A percentile compares a stretch with the other conserved stretches of the same genome.
Conservation (phyloP, 2,888 invertebrate genomes). For the Caradrina clavipalpis region DNA sequence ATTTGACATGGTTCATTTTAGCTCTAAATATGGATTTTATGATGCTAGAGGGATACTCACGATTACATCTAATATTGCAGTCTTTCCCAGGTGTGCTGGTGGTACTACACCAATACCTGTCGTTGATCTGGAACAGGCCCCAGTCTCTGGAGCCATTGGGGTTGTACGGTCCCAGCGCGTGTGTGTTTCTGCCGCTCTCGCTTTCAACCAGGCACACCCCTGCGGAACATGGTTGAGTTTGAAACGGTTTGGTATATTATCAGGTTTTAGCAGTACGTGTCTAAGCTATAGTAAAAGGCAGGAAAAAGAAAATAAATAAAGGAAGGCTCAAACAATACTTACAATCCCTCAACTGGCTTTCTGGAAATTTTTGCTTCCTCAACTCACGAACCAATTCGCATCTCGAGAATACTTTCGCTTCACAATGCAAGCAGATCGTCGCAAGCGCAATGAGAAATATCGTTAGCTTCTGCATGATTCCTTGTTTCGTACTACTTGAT, state of each 20-base stretch:
- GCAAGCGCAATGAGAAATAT: slow-evolving; percentile 49
- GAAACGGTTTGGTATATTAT: too few relatives aligned
- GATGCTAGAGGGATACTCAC: slow-evolving; percentile 51
- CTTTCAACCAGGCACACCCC: slow-evolving; percentile 89
- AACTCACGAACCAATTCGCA: slow-evolving; percentile 76
- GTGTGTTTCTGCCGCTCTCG: slow-evolving; percentile 87
- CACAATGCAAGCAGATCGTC: slow-evolving; percentile 50
- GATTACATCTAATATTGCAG: slow-evolving; percentile 81
- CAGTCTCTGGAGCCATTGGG: slow-evolving; percentile 88
- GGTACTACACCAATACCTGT: slow-evolving; percentile 84
- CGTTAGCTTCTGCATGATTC: slow-evolving; percentile 51
- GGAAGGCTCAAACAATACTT: slow-evolving; percentile 49
- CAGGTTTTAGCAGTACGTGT: too few relatives aligned
- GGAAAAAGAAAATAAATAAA: background rate
- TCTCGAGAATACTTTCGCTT: slow-evolving; percentile 70
- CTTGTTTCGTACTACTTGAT: slow-evolving; percentile 32
- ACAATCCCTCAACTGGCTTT: slow-evolving; percentile 77
- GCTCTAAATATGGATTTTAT: background rate
- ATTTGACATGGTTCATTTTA: too few relatives aligned
- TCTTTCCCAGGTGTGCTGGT: slow-evolving; percentile 79
- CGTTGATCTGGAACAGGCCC: slow-evolving; percentile 89
- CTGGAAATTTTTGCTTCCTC: slow-evolving; percentile 77
- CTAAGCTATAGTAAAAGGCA: too few relatives aligned
- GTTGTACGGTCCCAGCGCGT: slow-evolving; percentile 83
- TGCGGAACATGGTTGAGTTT: slow-evolving; percentile 53